Percentiles rank a stretch among this genome's conserved stretches.
Conservation (phyloP, 2,113 vertebrate species). For the Pomatorhinus ruficollis region DNA sequence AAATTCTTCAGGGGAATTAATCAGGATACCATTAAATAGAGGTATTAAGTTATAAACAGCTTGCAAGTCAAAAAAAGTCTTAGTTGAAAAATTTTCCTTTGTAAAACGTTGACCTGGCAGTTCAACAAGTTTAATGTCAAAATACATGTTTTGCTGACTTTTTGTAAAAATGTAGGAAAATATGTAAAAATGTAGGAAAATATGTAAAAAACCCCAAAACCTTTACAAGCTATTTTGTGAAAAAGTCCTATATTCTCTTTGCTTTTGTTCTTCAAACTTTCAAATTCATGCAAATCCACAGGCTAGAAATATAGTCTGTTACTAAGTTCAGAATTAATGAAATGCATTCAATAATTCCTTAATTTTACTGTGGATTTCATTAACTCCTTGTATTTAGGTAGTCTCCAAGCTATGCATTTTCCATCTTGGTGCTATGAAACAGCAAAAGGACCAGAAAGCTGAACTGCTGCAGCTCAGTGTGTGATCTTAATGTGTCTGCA, state of each 20-base stretch:
- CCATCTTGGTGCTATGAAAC: background rate
- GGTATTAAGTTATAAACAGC: background rate
- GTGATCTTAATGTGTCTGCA: conserved; percentile 68
- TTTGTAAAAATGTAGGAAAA: background rate
- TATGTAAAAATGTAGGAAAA: background rate
- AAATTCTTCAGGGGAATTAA: background rate
- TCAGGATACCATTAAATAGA: background rate
- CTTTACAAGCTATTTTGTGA: background rate
- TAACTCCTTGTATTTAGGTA: background rate
- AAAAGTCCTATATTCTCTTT: background rate
- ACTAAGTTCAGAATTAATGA: background rate
- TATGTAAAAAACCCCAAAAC: background rate
- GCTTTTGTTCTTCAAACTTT: background rate
- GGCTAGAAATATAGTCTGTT: background rate
- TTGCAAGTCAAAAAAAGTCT: background rate
- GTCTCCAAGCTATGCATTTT: background rate
- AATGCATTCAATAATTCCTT: background rate
- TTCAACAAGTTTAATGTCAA: background rate
- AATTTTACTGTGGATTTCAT: background rate
- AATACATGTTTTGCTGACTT: background rate
- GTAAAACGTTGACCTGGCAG: background rate
- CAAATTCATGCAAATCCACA: background rate
- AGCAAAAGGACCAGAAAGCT: conserved; percentile 15
- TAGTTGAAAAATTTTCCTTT: background rate
- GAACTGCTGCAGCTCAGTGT: conserved; percentile 24